phyloP scores from a whole-genome alignment of 1,140 invertebrate species.

The Zaprionus vittiger region DNA sequence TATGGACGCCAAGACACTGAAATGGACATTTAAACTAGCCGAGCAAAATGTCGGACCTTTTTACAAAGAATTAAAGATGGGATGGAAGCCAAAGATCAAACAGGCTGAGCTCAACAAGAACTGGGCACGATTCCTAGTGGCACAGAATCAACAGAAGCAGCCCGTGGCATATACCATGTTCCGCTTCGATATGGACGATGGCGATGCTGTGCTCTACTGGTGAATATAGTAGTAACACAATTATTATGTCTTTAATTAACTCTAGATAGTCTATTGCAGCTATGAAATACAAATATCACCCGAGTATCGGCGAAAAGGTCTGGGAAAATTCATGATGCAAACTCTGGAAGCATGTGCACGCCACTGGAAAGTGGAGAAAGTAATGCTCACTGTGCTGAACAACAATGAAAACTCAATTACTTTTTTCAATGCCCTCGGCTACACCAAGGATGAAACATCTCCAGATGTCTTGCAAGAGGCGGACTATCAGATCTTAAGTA shows the following conservation, averaged over 20 bases:
- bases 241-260: neutral
- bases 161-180: conserved; percentile 91
- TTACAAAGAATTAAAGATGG: conserved; percentile 87
- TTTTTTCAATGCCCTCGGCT: conserved; percentile 90
- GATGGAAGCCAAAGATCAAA: conserved; percentile 88
- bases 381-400: conserved; percentile 93
- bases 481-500: conserved; percentile 86
- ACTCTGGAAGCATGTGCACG: conserved; percentile 91
- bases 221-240: conserved; percentile 72
- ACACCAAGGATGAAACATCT: conserved; percentile 85
- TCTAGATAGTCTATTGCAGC: conserved; percentile 83
- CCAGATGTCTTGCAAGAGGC: conserved; percentile 85
- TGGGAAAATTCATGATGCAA: conserved; percentile 93
- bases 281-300: conserved; percentile 93
- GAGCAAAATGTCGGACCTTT: conserved; percentile 88
- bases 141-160: conserved; percentile 84
- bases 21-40: conserved; percentile 88
- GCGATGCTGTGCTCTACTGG: conserved; percentile 92
- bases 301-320: conserved; percentile 88
- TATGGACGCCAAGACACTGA: conserved; percentile 82
- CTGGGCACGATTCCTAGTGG: conserved; percentile 88
- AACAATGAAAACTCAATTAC: conserved; percentile 88
- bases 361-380: conserved; percentile 90
- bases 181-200: conserved; percentile 92
- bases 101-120: conserved; percentile 88